phyloP scores from a whole-genome alignment of 2,797 vertebrate genomes.

The Odontamblyopus rebecca region DNA sequence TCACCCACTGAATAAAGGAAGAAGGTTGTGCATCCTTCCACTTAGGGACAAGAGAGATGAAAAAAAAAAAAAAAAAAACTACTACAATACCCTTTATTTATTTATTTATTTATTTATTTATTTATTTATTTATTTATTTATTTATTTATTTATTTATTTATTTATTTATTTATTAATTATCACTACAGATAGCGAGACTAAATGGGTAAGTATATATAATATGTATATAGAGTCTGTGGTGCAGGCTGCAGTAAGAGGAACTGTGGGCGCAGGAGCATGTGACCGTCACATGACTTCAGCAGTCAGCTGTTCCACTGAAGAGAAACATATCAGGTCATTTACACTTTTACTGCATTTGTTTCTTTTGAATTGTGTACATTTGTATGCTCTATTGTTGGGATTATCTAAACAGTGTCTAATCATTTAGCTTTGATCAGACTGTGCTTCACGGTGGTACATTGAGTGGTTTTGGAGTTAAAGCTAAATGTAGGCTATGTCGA shows the following conservation, averaged over 20 bases:
- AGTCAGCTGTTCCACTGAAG: constrained; percentile 7
- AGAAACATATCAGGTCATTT: background rate
- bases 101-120: no score
- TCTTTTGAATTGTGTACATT: background rate
- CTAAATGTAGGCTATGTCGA: background rate
- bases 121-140: no score
- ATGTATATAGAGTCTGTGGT: background rate
- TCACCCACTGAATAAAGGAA: no score
- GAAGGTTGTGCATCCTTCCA: no score
- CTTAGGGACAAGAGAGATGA: no score
- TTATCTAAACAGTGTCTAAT: background rate
- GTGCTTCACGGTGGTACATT: background rate
- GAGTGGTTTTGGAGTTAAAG: background rate
- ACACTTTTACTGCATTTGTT: background rate
- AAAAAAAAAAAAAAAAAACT: no score
- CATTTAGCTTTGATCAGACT: background rate
- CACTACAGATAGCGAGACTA: no score
- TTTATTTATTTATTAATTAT: no score
- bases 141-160: no score
- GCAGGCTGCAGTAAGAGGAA: background rate
- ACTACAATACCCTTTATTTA: no score
- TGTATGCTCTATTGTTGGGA: background rate
- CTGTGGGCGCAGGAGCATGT: background rate
- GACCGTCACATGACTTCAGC: constrained; percentile 8
- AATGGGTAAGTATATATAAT: no score